A percentile compares a stretch with the other conserved stretches of the same genome.
Conservation (phyloP, 2,113 vertebrate genomes). For the Stomatorhinus ivindoensis region DNA sequence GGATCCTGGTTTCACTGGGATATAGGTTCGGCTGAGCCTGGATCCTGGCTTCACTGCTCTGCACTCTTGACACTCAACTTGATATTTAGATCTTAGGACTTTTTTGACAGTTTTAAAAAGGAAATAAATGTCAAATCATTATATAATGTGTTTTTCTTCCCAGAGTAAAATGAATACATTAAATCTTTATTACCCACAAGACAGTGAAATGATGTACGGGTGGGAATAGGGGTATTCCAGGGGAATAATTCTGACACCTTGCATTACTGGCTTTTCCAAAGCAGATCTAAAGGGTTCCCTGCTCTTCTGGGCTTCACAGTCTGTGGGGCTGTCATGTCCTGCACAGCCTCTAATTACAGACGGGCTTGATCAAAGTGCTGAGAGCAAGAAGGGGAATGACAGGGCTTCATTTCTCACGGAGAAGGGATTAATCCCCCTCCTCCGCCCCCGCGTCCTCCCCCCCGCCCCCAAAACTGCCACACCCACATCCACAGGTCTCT, state of each 20-base stretch:
- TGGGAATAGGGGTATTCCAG: not conserved
- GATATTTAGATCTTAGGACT: constrained; percentile 61
- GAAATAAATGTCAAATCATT: constrained; percentile 69
- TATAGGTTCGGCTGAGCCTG: too few relatives aligned
- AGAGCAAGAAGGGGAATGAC: not conserved
- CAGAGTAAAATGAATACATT: constrained; percentile 66
- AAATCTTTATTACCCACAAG: constrained; percentile 74
- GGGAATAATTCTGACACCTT: constrained; percentile 34
- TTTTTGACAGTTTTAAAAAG: constrained; percentile 52
- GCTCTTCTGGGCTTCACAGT: not conserved
- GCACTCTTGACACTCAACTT: constrained; percentile 45
- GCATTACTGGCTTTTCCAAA: constrained; percentile 16
- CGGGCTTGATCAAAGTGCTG: constrained; percentile 20
- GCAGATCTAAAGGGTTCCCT: not conserved
- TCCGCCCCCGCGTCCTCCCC: not conserved
- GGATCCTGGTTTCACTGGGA: too few relatives aligned
- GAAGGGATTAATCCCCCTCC: constrained; percentile 47
- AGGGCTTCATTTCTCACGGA: constrained; percentile 52
- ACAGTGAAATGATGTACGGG: constrained; percentile 22
- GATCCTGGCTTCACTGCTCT: constrained; percentile 5
- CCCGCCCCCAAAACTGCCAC: not conserved
- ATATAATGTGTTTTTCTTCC: constrained; percentile 61
- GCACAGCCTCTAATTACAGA: constrained; percentile 54
- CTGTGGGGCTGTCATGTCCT: constrained; percentile 54
- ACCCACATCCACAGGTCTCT: not conserved